Conservation (phyloP, 2,888 invertebrate genomes). For the Ashinkailepas kermadecensis region DNA sequence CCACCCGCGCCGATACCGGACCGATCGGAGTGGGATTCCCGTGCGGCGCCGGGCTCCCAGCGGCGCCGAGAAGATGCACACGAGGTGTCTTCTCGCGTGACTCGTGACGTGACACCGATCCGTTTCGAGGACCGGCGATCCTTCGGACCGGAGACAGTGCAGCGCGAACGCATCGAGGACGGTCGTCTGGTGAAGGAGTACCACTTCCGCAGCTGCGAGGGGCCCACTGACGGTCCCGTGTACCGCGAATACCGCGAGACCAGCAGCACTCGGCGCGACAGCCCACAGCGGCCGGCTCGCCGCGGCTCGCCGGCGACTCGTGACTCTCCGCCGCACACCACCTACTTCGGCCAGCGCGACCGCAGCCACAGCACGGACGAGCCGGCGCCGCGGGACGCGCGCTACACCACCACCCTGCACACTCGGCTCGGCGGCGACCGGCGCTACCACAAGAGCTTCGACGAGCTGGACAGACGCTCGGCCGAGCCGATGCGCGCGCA, state of each 20-base stretch:
- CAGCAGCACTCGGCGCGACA: background rate
- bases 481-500: slow-evolving; percentile 13
- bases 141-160: background rate
- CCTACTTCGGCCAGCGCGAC: background rate
- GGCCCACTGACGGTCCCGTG: background rate
- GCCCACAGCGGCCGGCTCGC: background rate
- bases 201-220: slow-evolving; percentile 6
- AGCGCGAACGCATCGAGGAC: background rate
- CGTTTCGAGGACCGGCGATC: background rate
- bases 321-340: background rate
- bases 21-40: too few relatives aligned
- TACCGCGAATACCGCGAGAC: background rate
- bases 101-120: background rate
- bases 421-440: background rate
- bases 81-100: background rate
- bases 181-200: slow-evolving; percentile 1
- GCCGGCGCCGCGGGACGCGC: background rate
- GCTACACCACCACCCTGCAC: background rate
- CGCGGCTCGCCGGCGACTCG: background rate
- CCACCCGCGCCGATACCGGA: background rate
- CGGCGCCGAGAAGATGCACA: background rate
- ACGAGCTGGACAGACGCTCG: background rate
- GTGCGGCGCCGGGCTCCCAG: too few relatives aligned
- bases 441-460: background rate
- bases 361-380: slow-evolving; percentile 5